phyloP scores from a whole-genome alignment of 2,888 invertebrate genomes.

The Drosophila longiperda region DNA sequence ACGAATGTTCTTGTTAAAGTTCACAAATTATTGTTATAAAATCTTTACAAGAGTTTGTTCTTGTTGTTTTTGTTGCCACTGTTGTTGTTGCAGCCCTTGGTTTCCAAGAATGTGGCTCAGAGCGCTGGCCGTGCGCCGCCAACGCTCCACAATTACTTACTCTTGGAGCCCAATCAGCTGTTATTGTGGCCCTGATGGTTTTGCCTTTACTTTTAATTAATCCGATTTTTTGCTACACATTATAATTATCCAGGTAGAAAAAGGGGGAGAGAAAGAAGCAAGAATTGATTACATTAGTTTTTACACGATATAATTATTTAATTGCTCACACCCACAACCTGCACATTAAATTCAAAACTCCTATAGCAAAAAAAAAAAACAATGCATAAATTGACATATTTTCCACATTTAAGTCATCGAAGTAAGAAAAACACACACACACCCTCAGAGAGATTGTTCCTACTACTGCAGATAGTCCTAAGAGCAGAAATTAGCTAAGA shows the following conservation, averaged over 20 bases:
- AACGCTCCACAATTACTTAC: constrained; percentile 23
- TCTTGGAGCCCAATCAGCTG: constrained; percentile 11
- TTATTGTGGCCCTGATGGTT: constrained; percentile 28
- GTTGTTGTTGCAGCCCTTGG: neutral
- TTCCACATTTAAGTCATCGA: neutral
- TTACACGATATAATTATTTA: constrained; percentile 35
- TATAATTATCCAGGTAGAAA: constrained; percentile 43
- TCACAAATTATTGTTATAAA: constrained; percentile 12
- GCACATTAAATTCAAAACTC: neutral
- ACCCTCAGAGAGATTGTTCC: neutral
- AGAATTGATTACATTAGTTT: constrained; percentile 72
- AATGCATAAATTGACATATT: neutral
- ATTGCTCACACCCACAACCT: neutral
- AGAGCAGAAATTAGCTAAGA: neutral
- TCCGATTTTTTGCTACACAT: constrained; percentile 67
- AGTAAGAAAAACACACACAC: neutral
- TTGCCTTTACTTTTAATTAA: constrained; percentile 69
- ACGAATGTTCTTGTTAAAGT: constrained; percentile 10
- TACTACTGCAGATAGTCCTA: neutral
- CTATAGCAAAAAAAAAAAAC: neutral
- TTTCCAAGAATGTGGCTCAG: constrained; percentile 8
- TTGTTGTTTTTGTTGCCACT: neutral
- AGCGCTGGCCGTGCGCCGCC: constrained; percentile 27
- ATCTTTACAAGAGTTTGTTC: neutral
- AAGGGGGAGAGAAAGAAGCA: constrained; percentile 6